Percentiles rank a stretch among this genome's conserved stretches.
These are phyloP conservation scores for Onchidella celtica DNA, from an alignment of 2,888 invertebrate genomes.

Conservation along the genomic window DNA sequence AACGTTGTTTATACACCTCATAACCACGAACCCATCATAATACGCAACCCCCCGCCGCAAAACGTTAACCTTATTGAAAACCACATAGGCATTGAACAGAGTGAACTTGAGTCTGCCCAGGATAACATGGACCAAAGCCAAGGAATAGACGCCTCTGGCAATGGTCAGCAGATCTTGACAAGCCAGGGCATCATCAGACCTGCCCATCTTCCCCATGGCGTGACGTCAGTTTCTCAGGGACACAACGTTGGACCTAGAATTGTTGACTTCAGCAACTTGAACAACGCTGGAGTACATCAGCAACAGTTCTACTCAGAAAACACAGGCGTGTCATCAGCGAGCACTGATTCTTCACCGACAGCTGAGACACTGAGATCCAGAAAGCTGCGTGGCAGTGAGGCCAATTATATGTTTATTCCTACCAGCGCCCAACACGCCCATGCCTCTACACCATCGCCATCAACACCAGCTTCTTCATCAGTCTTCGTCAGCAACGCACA, in stretches of 20 bases:
- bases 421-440: neutral
- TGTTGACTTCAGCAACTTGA: neutral
- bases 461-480: neutral
- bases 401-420: neutral
- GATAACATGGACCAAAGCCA: neutral
- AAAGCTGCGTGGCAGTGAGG: neutral
- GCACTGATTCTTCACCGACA: neutral
- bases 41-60: constrained; percentile 10
- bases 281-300: neutral
- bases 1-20: constrained; percentile 29
- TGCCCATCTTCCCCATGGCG: neutral
- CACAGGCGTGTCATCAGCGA: neutral
- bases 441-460: neutral
- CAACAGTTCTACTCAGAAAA: constrained; percentile 24
- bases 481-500: neutral
- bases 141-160: constrained; percentile 6
- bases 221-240: constrained; percentile 8
- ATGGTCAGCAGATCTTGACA: neutral
- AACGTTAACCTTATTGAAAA: neutral
- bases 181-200: constrained; percentile 26
- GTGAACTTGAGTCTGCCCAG: neutral
- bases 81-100: neutral
- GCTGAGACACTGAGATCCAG: constrained; percentile 12
- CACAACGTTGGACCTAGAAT: constrained; percentile 13
- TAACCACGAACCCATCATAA: constrained; percentile 32